Conservation (phyloP, 2,113 vertebrate species). For the Amblyopsis rosae region DNA sequence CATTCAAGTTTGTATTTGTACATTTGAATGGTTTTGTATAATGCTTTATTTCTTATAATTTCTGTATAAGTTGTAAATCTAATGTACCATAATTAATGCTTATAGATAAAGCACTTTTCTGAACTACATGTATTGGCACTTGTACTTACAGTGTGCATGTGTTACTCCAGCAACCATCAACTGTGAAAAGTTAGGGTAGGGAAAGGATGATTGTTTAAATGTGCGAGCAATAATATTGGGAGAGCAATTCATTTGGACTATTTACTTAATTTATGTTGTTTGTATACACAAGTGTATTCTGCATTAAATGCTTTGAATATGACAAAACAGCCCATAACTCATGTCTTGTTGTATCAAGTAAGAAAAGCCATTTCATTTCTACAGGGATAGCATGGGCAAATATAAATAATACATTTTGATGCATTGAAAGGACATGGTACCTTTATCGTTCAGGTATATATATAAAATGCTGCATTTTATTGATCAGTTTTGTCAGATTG, state of each 20-base stretch:
- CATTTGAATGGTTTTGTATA: slow-evolving; percentile 49
- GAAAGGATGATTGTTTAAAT: slow-evolving; percentile 9
- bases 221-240: neutral
- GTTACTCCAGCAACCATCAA: slow-evolving; percentile 39
- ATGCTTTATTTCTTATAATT: slow-evolving; percentile 57
- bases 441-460: slow-evolving; percentile 41
- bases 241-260: neutral
- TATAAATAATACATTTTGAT: slow-evolving; percentile 13
- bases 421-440: slow-evolving; percentile 32
- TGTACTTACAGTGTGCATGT: slow-evolving; percentile 46
- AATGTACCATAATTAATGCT: slow-evolving; percentile 57
- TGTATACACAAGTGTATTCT: no score
- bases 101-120: slow-evolving; percentile 61
- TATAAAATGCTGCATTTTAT: no score
- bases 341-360: slow-evolving; percentile 2
- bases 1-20: slow-evolving; percentile 49
- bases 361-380: neutral
- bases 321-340: neutral
- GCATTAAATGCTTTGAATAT: neutral
- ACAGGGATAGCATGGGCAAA: neutral
- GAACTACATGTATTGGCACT: slow-evolving; percentile 52
- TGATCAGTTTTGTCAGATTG: slow-evolving; percentile 33
- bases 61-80: slow-evolving; percentile 55
- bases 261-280: no score
- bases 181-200: slow-evolving; percentile 52